These are phyloP conservation scores for Polydrusus tereticollis DNA, from an alignment of 2,888 invertebrate genomes.

Conservation along the genomic window DNA sequence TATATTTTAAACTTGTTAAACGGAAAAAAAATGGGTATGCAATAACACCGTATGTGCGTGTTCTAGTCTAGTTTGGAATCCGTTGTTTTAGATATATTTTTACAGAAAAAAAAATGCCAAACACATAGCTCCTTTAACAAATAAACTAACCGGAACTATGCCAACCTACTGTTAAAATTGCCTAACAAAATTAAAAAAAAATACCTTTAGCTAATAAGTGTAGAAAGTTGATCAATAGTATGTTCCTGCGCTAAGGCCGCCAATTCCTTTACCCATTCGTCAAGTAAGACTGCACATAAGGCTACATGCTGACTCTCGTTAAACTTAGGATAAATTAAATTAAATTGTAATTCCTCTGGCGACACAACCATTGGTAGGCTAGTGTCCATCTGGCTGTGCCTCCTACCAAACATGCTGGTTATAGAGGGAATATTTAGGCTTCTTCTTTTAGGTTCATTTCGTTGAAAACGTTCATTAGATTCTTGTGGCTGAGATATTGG, in stretches of 20 bases:
- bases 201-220: slow-evolving; percentile 58
- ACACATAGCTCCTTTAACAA: too few relatives aligned
- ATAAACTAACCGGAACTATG: too few relatives aligned
- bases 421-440: slow-evolving; percentile 84
- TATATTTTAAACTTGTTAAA: too few relatives aligned
- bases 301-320: slow-evolving; percentile 74
- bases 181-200: too few relatives aligned
- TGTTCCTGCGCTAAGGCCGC: slow-evolving; percentile 96
- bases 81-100: too few relatives aligned
- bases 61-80: too few relatives aligned
- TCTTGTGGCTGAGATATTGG: slow-evolving; percentile 47
- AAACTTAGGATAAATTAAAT: slow-evolving; percentile 63
- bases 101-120: too few relatives aligned
- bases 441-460: slow-evolving; percentile 79
- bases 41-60: too few relatives aligned
- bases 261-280: slow-evolving; percentile 96
- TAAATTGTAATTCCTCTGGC: slow-evolving; percentile 58
- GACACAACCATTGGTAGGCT: slow-evolving; percentile 57
- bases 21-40: too few relatives aligned
- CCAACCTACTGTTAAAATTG: too few relatives aligned
- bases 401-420: slow-evolving; percentile 72
- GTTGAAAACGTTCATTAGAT: slow-evolving; percentile 70
- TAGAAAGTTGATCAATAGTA: slow-evolving; percentile 75
- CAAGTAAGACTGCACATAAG: slow-evolving; percentile 88
- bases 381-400: slow-evolving; percentile 69